Conservation (phyloP, 2,113 vertebrate genomes). For the Lycaon pictus region DNA sequence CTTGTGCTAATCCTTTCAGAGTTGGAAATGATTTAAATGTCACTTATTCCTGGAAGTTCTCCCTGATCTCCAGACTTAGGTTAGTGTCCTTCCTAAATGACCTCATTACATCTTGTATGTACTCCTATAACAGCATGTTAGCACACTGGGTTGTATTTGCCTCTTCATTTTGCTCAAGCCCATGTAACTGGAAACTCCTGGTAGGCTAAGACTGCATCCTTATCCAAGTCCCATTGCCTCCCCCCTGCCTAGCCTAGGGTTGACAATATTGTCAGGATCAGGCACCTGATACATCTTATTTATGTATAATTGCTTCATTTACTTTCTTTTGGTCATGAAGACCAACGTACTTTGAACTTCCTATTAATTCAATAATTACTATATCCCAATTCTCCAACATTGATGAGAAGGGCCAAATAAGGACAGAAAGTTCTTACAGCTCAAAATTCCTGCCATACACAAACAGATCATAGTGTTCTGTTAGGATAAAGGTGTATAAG, state of each 20-base stretch:
- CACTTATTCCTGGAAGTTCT: not conserved
- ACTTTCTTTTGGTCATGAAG: not conserved
- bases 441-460: not conserved
- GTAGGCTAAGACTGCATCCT: not conserved
- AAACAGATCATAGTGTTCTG: not conserved
- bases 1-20: not conserved
- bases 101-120: accelerated
- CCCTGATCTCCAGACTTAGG: not conserved
- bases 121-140: not conserved
- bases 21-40: not conserved
- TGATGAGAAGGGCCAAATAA: not conserved
- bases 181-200: not conserved
- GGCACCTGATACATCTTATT: not conserved
- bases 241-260: not conserved
- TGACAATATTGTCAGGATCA: not conserved
- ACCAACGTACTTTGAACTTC: not conserved
- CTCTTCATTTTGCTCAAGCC: not conserved
- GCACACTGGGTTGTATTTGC: not conserved
- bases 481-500: not conserved
- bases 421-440: not conserved
- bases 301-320: not conserved
- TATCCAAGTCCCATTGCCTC: not conserved
- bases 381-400: not conserved
- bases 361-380: not conserved
- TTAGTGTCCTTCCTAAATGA: not conserved